A percentile compares a stretch with the other conserved stretches of the same genome.
Conservation (phyloP, 1,140 invertebrate species). For the Lordiphosa mommai region DNA sequence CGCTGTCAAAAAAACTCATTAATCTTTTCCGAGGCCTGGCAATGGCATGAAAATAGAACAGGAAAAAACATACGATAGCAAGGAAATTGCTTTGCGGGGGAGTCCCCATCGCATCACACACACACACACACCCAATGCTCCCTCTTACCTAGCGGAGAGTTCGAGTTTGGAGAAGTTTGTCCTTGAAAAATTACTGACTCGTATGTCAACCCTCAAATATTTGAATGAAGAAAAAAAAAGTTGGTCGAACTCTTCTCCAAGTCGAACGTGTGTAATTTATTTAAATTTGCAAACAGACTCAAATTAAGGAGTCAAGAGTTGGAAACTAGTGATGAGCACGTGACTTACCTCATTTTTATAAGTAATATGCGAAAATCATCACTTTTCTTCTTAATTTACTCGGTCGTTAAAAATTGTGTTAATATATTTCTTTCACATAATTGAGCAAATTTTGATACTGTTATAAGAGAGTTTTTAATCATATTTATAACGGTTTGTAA, state of each 20-base stretch:
- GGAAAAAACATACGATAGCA: constrained; percentile 67
- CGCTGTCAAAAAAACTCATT: constrained; percentile 77
- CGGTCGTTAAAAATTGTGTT: no score
- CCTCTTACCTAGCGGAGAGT: constrained; percentile 48
- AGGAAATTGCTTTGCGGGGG: constrained; percentile 68
- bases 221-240: constrained; percentile 13
- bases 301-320: constrained; percentile 22
- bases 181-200: constrained; percentile 71
- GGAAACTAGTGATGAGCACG: background rate
- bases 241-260: constrained; percentile 28
- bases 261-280: constrained; percentile 76
- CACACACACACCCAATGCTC: constrained; percentile 23
- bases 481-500: no score
- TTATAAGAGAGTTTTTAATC: no score
- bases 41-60: constrained; percentile 73
- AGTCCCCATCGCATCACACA: constrained; percentile 27
- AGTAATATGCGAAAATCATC: no score
- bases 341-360: background rate
- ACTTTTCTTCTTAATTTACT: no score
- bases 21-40: constrained; percentile 66
- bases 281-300: constrained; percentile 58
- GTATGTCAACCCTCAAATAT: constrained; percentile 52
- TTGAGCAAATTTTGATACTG: no score
- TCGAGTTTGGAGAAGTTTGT: constrained; percentile 47
- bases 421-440: no score